Base-by-base conservation (phyloP, 2,797 vertebrate species). In the Apogon talboti region DNA sequence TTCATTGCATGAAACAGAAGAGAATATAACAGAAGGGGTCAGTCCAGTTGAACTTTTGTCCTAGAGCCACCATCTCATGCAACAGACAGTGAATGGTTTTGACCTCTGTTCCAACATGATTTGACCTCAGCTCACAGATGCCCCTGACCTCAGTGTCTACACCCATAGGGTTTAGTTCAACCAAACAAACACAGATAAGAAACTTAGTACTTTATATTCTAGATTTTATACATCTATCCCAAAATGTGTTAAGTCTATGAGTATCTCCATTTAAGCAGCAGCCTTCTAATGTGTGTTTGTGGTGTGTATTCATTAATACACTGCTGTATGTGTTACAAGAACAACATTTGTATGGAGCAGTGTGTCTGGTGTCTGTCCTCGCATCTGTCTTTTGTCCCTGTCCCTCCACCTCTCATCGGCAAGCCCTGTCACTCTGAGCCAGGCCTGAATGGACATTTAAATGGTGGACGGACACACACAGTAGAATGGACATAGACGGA, bases 71-170 rank as follows among this genome's bases (percentile, higher is more conserved):
- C 21, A 41, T 45, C 56, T 79, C 67, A 73, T 46, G 30, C 13
- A 58, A 82, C 47, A 46, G 50, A 58, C 44, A 68, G 48, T 67
- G 49, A 49, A 80, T 67, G 47, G 64, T 56, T 60, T 21, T 69
- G 75, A 84, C 79, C 83, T 72, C 63, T 53, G 49, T 62, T 62
- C 57, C 67, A 66, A 66, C 66, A 10, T 35, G 33, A 44, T 73
- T 79, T 85, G 79, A 87, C 78, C 78, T 59, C 71, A 51, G 57
- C 71, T 73, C 57, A 50, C 42, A 58, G 71, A 45, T 56, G 21
- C 76, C 81, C 60, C 72, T 3, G 9, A 84, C 76, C 63, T 85
- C 79, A 80, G 78, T 74, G 61, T 63, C 57, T 62, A 53, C 50
- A 53, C 18, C 46, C 21, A 16, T 1, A 33, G 4, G 43, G 9